Conservation (phyloP, 2,888 invertebrate species). For the Tipula lateralis region DNA sequence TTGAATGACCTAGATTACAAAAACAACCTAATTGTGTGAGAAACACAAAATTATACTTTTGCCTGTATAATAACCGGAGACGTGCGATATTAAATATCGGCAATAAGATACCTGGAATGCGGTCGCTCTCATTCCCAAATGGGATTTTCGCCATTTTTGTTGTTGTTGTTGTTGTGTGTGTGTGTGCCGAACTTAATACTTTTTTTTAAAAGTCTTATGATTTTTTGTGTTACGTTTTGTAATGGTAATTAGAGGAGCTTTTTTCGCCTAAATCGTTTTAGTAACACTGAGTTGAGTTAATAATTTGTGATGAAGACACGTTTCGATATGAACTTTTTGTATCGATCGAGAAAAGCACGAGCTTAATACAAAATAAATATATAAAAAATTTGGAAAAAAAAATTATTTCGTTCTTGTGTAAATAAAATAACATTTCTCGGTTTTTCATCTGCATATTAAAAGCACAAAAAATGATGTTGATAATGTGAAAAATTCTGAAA, state of each 20-base stretch:
- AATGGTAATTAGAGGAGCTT: neutral
- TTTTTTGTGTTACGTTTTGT: neutral
- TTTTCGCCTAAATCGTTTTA: neutral
- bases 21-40: too few species aligned
- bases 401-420: too few species aligned
- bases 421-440: too few species aligned
- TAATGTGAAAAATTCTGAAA: neutral
- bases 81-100: neutral
- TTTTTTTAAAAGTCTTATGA: neutral
- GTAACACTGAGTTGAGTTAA: neutral
- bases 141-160: neutral
- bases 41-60: too few species aligned
- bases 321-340: neutral
- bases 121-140: neutral
- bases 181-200: neutral
- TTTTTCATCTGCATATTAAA: too few species aligned
- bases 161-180: too few species aligned
- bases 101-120: neutral
- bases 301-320: neutral
- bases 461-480: too few species aligned
- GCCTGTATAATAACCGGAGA: neutral
- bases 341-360: neutral
- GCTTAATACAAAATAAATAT: neutral
- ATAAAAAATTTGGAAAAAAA: neutral
- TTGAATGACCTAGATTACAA: too few species aligned